Conservation (phyloP, 2,888 invertebrate genomes). For the Hoplodrina blanda region DNA sequence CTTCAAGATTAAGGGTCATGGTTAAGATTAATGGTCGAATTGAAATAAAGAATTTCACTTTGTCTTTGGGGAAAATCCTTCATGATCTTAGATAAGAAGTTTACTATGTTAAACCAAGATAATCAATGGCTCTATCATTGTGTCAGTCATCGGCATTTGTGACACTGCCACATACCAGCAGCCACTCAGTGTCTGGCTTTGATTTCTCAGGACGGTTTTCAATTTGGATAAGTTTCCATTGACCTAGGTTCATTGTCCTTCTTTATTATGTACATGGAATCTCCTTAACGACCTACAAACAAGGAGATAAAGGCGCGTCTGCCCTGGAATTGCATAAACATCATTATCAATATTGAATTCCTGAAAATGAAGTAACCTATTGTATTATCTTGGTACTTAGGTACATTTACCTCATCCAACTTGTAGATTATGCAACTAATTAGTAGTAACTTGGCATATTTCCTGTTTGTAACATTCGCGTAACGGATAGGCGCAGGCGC, state of each 20-base stretch:
- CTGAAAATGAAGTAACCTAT: slow-evolving; percentile 30
- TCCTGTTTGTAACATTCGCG: slow-evolving; percentile 44
- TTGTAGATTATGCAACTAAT: slow-evolving; percentile 43
- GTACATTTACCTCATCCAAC: slow-evolving; percentile 34
- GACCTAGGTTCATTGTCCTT: not conserved
- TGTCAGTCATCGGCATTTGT: no score
- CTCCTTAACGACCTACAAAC: not conserved
- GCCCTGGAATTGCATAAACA: slow-evolving; percentile 29
- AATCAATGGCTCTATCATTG: no score
- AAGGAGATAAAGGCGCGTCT: not conserved
- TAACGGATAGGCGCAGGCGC: slow-evolving; percentile 1
- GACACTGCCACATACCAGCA: no score
- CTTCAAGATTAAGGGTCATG: no score
- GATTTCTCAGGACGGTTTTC: no score
- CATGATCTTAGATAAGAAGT: no score
- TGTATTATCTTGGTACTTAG: not conserved
- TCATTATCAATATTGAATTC: slow-evolving; percentile 35
- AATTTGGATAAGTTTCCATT: not conserved
- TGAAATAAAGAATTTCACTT: no score
- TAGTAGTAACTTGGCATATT: slow-evolving; percentile 33
- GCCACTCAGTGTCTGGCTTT: no score
- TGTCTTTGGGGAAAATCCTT: no score
- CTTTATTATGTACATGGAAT: not conserved
- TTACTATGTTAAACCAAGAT: no score
- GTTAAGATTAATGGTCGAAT: no score